phyloP scores from a whole-genome alignment of 2,113 vertebrate genomes.

The Vulpes vulpes region DNA sequence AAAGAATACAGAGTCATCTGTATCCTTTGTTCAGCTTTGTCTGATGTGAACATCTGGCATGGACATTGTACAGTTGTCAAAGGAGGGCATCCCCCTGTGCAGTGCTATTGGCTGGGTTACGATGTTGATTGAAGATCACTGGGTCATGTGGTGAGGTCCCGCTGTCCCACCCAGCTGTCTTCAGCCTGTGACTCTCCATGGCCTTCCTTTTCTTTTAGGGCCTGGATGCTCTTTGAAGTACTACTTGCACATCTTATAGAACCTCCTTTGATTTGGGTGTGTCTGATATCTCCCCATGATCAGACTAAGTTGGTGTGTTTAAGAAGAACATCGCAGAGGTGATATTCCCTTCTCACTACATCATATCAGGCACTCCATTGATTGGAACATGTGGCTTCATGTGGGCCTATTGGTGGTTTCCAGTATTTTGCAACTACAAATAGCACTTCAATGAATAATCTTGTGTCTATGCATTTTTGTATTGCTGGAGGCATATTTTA shows the following conservation, averaged over 20 bases:
- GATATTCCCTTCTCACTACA: not conserved
- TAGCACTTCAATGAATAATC: not conserved
- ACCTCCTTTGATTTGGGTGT: not conserved
- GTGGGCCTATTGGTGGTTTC: not conserved
- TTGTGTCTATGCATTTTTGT: not conserved
- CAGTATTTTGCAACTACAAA: not conserved
- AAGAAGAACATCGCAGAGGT: not conserved
- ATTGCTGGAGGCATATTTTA: not conserved
- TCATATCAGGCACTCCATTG: not conserved
- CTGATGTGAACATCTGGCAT: too few relatives aligned
- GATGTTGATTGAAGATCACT: not conserved
- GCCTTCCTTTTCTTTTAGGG: not conserved
- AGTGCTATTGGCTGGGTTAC: not conserved
- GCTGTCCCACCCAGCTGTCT: not conserved
- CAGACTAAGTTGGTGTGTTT: not conserved
- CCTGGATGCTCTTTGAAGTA: not conserved
- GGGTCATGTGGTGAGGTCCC: not conserved
- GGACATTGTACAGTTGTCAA: not conserved
- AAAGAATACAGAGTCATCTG: not conserved
- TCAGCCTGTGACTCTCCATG: not conserved
- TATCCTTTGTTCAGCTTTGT: not conserved
- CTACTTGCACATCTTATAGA: not conserved
- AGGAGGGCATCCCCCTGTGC: not conserved
- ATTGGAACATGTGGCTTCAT: not conserved
- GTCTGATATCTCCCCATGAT: not conserved